Evolutionary conservation across 2,113 vertebrate species (phyloP).

Genomic region (Microtus ochrogaster): DNA sequence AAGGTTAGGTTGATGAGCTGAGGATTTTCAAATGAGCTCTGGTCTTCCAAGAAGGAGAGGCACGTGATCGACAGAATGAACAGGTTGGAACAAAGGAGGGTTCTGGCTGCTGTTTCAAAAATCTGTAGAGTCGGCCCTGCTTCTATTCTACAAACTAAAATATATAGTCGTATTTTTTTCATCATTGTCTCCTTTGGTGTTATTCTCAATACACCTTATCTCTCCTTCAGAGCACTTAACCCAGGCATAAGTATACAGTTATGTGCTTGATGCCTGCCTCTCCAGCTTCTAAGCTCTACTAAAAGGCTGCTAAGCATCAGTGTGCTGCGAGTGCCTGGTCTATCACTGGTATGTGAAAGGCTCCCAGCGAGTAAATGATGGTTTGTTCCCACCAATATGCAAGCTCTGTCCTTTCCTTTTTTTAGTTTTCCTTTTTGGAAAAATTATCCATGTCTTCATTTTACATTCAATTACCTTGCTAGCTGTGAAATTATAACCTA

Average conservation of each 20-base stretch:
- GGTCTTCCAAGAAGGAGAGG: not conserved
- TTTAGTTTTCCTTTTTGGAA: not conserved
- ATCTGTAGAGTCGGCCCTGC: not conserved
- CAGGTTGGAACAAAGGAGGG: not conserved
- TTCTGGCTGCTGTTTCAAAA: not conserved
- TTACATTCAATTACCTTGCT: constrained; percentile 32
- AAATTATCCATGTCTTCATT: not conserved
- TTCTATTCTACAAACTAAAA: not conserved
- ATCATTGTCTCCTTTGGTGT: not conserved
- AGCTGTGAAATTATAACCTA: constrained; percentile 48
- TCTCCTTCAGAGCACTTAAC: constrained; percentile 44
- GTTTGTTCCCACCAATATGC: not conserved
- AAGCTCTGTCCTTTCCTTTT: constrained; percentile 6
- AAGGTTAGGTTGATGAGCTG: not conserved
- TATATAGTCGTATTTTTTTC: constrained; percentile 21
- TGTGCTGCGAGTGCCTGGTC: not conserved
- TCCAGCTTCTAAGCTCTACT: not conserved
- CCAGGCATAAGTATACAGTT: not conserved
- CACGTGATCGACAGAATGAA: not conserved
- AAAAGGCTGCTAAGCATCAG: not conserved
- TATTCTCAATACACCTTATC: not conserved
- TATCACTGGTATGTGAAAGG: not conserved
- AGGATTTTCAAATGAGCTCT: not conserved
- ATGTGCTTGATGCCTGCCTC: constrained; percentile 18
- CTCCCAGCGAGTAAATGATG: not conserved